phyloP scores from a whole-genome alignment of 2,888 invertebrate species.

The Hemistola chrysoprasaria region DNA sequence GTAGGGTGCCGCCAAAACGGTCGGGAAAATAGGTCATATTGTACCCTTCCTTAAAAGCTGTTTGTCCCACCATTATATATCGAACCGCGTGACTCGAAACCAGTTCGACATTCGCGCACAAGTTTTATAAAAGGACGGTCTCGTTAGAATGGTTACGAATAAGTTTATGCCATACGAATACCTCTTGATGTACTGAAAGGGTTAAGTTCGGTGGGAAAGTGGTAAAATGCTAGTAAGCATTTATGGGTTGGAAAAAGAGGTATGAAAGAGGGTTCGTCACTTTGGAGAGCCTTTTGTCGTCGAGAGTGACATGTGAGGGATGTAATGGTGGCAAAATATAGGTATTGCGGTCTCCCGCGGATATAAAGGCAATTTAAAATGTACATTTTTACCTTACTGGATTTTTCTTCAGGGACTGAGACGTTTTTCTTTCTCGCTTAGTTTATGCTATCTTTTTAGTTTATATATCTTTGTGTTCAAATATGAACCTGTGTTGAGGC shows the following conservation, averaged over 20 bases:
- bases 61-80: slow-evolving; percentile 35
- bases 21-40: slow-evolving; percentile 60
- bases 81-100: slow-evolving; percentile 25
- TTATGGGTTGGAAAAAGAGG: slow-evolving; percentile 55
- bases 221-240: slow-evolving; percentile 65
- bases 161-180: slow-evolving; percentile 65
- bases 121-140: slow-evolving; percentile 34
- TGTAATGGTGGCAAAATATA: slow-evolving; percentile 29
- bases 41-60: slow-evolving; percentile 56
- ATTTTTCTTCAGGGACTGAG: slow-evolving; percentile 7
- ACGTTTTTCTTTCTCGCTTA: slow-evolving; percentile 1
- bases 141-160: slow-evolving; percentile 38
- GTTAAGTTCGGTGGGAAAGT: slow-evolving; percentile 56
- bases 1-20: slow-evolving; percentile 54
- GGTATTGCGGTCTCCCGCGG: slow-evolving; percentile 17
- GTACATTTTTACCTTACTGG: slow-evolving; percentile 21
- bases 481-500: no score
- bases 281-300: slow-evolving; percentile 47
- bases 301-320: slow-evolving; percentile 43
- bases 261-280: slow-evolving; percentile 50
- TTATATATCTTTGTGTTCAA: no score
- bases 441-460: neutral
- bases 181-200: slow-evolving; percentile 60
- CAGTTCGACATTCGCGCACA: slow-evolving; percentile 17
- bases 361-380: slow-evolving; percentile 30